Percentiles rank a stretch among this genome's conserved stretches.
phyloP scores from a whole-genome alignment of 2,113 vertebrate genomes.

The Prunella himalayana region DNA sequence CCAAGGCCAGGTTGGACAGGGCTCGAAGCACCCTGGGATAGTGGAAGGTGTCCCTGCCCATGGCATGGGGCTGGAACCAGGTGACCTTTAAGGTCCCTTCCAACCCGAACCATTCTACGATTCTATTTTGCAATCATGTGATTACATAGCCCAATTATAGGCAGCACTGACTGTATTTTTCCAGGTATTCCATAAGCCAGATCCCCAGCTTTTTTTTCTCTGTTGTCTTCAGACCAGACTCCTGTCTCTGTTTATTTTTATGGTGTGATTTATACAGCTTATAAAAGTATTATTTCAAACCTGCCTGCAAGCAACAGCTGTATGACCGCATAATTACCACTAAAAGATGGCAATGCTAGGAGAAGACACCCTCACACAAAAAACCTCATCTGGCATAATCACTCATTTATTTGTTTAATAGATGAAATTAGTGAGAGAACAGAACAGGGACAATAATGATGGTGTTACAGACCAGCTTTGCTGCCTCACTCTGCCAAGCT shows the following conservation, averaged over 20 bases:
- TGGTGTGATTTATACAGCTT: background rate
- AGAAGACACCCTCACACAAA: background rate
- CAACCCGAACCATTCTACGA: background rate
- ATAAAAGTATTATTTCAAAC: slow-evolving; percentile 26
- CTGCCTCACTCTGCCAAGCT: background rate
- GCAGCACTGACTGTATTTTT: background rate
- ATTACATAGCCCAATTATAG: background rate
- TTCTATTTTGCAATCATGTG: background rate
- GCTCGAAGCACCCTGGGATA: background rate
- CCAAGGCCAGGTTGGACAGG: background rate
- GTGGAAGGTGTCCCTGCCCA: background rate
- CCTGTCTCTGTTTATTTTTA: background rate
- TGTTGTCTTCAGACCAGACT: background rate
- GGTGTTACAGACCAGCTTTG: background rate
- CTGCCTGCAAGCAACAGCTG: slow-evolving; percentile 38
- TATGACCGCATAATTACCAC: slow-evolving; percentile 11
- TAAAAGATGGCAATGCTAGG: background rate
- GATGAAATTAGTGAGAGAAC: slow-evolving; percentile 24
- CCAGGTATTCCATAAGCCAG: background rate
- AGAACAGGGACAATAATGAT: background rate
- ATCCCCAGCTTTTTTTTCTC: background rate
- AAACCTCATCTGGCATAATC: background rate
- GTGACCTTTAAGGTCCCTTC: background rate
- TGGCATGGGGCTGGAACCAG: background rate
- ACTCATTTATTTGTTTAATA: slow-evolving; percentile 51